Evolutionary conservation across 2,113 vertebrate genomes (phyloP), one percentile per base, ranked within the genome.

Genomic region (Phyllostomus hastatus): DNA sequence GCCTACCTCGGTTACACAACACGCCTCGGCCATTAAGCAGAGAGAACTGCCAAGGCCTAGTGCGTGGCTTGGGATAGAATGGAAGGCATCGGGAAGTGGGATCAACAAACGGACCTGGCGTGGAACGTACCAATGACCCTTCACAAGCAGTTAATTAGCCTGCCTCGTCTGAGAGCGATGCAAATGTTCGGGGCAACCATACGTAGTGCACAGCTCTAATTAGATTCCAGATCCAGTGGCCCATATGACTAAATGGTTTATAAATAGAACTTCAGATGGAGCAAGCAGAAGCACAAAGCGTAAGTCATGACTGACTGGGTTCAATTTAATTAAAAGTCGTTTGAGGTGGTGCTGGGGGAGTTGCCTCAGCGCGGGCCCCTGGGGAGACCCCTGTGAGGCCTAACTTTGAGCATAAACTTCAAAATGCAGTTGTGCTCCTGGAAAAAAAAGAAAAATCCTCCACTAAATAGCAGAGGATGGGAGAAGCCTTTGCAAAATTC

Each of bases 291-390:
- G 22, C 64, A 35, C 67, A 87, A 85, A 91, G 79, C 19, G 0
- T 73, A 88, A 82, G 82, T 96, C 85, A 94, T 88, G 75, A 81
- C 28, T 88, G 88, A 91, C 61, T 75, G 95, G 75, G 66, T 85
- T 93, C 31, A 7, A 73, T 89, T 96, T 95, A 97, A 97, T 93
- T 96, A 91, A 94, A 96, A 97, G 81, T 96, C 78, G 83, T 92
- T 83, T 61, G 93, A 94, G 91, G 89, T 54, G 50, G 82, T 80
- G 22, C 5, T 91, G 38, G 11, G 41, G 54, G 73, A 66, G 80
- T 79, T 85, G 31, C 38, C 24, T 41, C 17, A 41, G 35, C 50
- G 78, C 64, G 4, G 41, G 35, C 48, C 92, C 78, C 76, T 88
- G 46, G 85, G 90, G 85, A 91, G 50, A 20, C 24, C 50, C 75